Evolutionary conservation across 2,113 vertebrate species (phyloP), one percentile per base, ranked within the genome.

Genomic region (Catharus minimus): DNA sequence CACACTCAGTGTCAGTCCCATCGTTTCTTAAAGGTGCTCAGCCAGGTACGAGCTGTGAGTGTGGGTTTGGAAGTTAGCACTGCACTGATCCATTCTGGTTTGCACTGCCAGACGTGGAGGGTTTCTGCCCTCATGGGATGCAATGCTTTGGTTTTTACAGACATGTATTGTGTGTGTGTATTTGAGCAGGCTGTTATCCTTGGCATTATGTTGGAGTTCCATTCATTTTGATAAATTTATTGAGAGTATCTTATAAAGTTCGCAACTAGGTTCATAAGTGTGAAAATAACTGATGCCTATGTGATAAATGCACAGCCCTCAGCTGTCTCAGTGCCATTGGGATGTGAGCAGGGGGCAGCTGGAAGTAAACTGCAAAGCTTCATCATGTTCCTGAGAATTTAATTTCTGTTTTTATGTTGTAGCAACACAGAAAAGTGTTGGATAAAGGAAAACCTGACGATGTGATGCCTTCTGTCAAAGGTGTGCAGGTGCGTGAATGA

Each of bases 381-480:
- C 30, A 11, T 32, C 26, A 8, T 5, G 1, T 73, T 74, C 81
- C 23, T 77, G 53, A 64, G 61, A 44, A 53, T n/a, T 46, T 95
- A 5, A 89, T 41, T 92, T 93, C 69, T 94, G n/a, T 3, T 84
- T 93, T 95, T 97, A 3, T 86, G 13, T 98, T 97, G 62, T 74
- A 99, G 99, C 99, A 99, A 99, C 99, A 99, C 98, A 99, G 99
- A 96, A 99, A 99, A 97, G 99, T 99, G 24, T 95, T 99, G 97
- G 99, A 99, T 95, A 99, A 99, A 98, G 99, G 99, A 95, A 99
- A 99, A 98, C 99, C 99, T 22, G 99, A 99, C 10, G 99, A 99
- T 57, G 97, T 99, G 92, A 99, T 99, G 99, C 95, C 98, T 33
- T 98, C 98, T 76, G 96, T 99, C 80, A 99, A 99, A 98, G 99